Evolutionary conservation across 2,888 invertebrate genomes (phyloP), one percentile per base, ranked within the genome.

Genomic region (Harpagoxenus sublaevis): DNA sequence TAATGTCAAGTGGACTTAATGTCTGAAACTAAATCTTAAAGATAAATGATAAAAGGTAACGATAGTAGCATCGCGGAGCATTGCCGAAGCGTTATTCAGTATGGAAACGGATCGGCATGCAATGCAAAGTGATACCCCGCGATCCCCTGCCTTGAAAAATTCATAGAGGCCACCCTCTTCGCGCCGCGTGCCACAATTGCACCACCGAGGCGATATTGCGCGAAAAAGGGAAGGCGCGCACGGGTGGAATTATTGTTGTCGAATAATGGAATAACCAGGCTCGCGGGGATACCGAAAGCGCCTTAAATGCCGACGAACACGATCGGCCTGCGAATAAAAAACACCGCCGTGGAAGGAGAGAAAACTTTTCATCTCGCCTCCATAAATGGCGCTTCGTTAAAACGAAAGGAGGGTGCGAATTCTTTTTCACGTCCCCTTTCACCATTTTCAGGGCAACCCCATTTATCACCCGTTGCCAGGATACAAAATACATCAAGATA

Each of bases 341-440:
- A 42, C 51, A 31, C 51, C 48, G 4, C 18, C 45, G 12, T 12
- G 68, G 23, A 45, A 35, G 15, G 31, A 39, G 18, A 35, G 57
- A 35, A 60, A 70, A 78, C 68, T 60, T 79, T 60, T 35, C 68
- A 57, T 39, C 57, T 57, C 57, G 79, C 68, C 57, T 79, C 18
- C 45, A 48, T 79, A 79, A 79, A 70, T 60, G 79, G 31, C 70
- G 79, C 70, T 79, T 79, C 79, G 79, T 79, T 79, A 79, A 79
- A 79, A 70, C 45, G 48, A 79, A 70, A 70, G 70, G 45, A 79
- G 70, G 70, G 70, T 79, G 79, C 70, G 70, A 70, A 79, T 79
- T 79, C 70, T 79, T 79, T 45, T 70, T 70, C 39, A 35, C 66
- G 9, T 45, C 48, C 57, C 68, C 35, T 48, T 15, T 35, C 23